phyloP scores from a whole-genome alignment of 2,113 vertebrate species.

The human region GRCh38 chr1:197903001-197903500 shows the following conservation, averaged over 20 bases:
- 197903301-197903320: not conserved
- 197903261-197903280: not conserved
- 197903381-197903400: not conserved
- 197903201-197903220: not conserved
- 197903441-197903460: not conserved
- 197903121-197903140: not conserved
- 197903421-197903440: not conserved
- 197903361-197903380: too few species aligned
- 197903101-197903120: not conserved
- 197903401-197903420: not conserved
- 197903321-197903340: not conserved
- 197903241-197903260: not conserved
- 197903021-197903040: fast-evolving
- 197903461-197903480: not conserved
- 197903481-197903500: not conserved
- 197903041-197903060: fast-evolving
- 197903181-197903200: not conserved
- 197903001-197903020: fast-evolving
- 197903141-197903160: not conserved
- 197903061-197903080: fast-evolving
- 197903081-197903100: fast-evolving
- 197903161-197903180: not conserved
- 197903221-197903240: not conserved
- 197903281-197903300: not conserved
- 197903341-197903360: not conserved